Base-by-base conservation (phyloP, 92 coral and sea anemone species). In the Porites lobata region DNA sequence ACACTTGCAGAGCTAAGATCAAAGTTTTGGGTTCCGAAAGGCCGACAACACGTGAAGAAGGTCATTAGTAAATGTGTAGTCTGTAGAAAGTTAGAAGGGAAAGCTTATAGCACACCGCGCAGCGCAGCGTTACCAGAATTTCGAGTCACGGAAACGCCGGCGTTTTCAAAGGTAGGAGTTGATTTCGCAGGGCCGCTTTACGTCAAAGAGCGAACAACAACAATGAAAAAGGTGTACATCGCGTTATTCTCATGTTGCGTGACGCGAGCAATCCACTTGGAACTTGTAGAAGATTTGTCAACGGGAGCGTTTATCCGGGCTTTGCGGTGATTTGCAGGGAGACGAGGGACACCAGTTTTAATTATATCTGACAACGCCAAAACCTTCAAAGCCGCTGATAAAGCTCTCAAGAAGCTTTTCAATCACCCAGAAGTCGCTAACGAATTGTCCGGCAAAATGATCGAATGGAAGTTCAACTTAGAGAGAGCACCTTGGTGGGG, bases 151-250 rank as follows among this genome's bases (percentile, higher is more conserved):
- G 82, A 72, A 69, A 67, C 47, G 7, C 64, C 81, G 51, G 73
- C 93, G 56, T 85, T 89, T 59, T 71, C 65, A 13, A 85, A 86
- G 6, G 65, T 86, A 20, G 93, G 93, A 9, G 62, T 79, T 4
- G 90, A 90, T 79, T 79, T 90, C 14, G 90, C 93, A 1, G 93
- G 93, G 9, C 93, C 93, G n/a, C 52, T 90, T 0, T 86, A 38
- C 51, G 89, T 69, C n/a, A 89, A 84, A 51, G 72, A 26, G 72
- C 15, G 77, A 20, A 57, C 65, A 47, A 53, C 57, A 4, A 65
- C 75, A 6, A 71, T 62, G 91, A 50, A 29, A 4, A 82, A 81
- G 43, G 75, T n/a, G 4, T 70, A 88, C 51, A 82, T 82, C 13
- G 88, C 86, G 53, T 22, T 86, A 19, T 86, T 86, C 67, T 76